Conservation (phyloP, 2,797 vertebrate species). For the Oreochromis mossambicus region DNA sequence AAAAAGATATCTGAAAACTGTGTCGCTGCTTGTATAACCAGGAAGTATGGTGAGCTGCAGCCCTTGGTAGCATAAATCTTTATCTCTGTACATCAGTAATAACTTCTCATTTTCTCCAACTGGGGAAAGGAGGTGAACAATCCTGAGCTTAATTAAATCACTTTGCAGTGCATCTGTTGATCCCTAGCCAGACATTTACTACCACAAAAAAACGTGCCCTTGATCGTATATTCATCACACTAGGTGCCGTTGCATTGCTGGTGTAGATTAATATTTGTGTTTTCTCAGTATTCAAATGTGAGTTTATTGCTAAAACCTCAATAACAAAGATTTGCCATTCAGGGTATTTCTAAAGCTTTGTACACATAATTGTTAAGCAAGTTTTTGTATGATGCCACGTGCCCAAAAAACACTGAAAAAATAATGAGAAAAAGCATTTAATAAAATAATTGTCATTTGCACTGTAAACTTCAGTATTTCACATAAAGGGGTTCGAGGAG, state of each 20-base stretch:
- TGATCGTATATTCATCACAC: neutral
- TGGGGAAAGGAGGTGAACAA: neutral
- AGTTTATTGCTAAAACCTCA: neutral
- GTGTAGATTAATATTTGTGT: neutral
- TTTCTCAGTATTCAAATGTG: slow-evolving; percentile 1
- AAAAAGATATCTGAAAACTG: neutral
- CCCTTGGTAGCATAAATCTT: neutral
- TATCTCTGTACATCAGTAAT: neutral
- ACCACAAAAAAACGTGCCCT: neutral
- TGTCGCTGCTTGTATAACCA: neutral
- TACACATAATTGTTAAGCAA: slow-evolving; percentile 7
- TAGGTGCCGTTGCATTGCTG: neutral
- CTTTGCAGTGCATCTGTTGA: neutral
- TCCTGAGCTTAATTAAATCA: neutral
- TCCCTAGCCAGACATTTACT: neutral
- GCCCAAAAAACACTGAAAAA: neutral
- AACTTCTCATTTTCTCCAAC: neutral
- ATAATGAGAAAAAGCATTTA: neutral
- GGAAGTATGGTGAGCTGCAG: neutral
- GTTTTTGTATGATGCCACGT: slow-evolving; percentile 17
- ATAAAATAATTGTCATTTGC: neutral
- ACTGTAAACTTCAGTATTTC: neutral
- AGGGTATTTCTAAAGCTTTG: slow-evolving; percentile 54
- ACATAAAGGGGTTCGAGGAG: neutral
- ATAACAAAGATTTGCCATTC: slow-evolving; percentile 13